Conservation (phyloP, 2,797 vertebrate genomes). For the Macropus fuliginosus region DNA sequence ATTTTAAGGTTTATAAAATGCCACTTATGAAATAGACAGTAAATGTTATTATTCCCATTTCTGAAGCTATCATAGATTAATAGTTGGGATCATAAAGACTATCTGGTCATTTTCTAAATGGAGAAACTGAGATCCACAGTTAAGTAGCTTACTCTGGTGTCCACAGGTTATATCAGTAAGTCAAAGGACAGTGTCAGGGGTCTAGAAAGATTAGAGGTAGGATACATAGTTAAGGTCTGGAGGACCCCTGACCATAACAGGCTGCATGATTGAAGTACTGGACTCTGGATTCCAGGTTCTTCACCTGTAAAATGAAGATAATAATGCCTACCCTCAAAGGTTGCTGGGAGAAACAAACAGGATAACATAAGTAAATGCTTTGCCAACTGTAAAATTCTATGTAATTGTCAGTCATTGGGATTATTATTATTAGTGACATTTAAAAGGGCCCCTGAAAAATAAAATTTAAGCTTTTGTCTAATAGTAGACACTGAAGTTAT, state of each 20-base stretch:
- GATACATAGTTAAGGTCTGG: not conserved
- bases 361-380: not conserved
- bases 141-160: not conserved
- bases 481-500: not conserved
- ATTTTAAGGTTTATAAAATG: not conserved
- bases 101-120: not conserved
- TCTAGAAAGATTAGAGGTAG: not conserved
- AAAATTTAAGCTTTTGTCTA: not conserved
- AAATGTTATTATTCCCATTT: not conserved
- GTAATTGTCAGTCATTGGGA: not conserved
- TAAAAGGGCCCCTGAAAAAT: not conserved
- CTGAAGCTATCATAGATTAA: not conserved
- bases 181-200: not conserved
- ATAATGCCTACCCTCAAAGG: not conserved
- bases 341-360: not conserved
- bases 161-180: not conserved
- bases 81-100: not conserved
- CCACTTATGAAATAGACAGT: not conserved
- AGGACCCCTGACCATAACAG: not conserved
- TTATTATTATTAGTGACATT: not conserved
- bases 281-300: not conserved
- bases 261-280: not conserved
- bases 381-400: not conserved
- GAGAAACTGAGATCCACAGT: not conserved
- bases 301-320: not conserved